Conservation (phyloP, 2,797 vertebrate species). For the Sciurus carolinensis region DNA sequence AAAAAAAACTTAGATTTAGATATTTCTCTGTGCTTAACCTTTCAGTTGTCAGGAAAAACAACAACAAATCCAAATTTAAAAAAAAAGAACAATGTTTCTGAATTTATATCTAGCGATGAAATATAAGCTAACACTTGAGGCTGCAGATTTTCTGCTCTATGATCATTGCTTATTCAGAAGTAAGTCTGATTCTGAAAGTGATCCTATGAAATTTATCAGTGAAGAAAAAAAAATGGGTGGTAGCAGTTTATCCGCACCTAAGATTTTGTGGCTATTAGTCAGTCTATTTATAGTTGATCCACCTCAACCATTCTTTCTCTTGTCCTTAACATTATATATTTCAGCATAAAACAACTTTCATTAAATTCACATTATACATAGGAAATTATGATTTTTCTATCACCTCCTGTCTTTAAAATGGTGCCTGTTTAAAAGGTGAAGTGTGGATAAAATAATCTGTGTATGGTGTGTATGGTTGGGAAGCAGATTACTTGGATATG, state of each 20-base stretch:
- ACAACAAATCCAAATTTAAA: neutral
- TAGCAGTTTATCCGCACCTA: neutral
- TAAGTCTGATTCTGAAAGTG: neutral
- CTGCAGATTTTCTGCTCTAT: neutral
- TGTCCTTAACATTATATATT: neutral
- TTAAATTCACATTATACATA: neutral
- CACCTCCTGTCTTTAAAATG: neutral
- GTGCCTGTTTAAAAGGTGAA: neutral
- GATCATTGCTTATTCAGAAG: constrained; percentile 4
- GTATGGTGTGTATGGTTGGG: neutral
- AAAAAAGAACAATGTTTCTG: neutral
- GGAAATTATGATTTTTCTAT: constrained; percentile 26
- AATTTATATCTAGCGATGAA: constrained; percentile 23
- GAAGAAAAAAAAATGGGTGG: neutral
- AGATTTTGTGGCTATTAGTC: neutral
- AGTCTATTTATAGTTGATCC: constrained; percentile 18
- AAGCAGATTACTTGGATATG: neutral
- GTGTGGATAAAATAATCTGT: neutral
- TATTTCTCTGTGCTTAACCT: neutral
- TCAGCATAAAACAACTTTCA: neutral
- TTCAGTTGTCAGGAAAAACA: constrained; percentile 1
- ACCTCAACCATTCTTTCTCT: neutral
- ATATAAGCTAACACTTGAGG: neutral
- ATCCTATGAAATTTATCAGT: neutral
- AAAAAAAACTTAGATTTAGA: constrained; percentile 10